Percentiles rank a stretch among this genome's conserved stretches.
Conservation (phyloP, 2,888 invertebrate genomes). For the Tinea trinotella region DNA sequence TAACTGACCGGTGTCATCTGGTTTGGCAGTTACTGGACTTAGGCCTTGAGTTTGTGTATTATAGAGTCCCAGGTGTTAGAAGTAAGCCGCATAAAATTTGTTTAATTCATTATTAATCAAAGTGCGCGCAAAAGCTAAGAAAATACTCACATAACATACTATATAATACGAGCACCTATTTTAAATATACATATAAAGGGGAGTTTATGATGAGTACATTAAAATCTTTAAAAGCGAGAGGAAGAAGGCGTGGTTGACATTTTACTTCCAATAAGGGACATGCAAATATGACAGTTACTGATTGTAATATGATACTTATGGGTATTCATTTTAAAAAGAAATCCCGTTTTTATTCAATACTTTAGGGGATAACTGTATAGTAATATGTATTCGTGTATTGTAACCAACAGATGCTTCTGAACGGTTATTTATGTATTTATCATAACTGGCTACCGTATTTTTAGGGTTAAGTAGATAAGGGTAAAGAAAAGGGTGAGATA, state of each 20-base stretch:
- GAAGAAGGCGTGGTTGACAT: conserved; percentile 64
- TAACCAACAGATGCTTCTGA: neutral
- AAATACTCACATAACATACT: no score
- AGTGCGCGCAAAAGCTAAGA: no score
- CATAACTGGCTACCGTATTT: neutral
- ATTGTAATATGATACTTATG: conserved; percentile 44
- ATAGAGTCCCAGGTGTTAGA: no score
- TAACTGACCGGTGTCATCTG: no score
- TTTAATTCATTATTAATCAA: no score
- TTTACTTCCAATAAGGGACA: conserved; percentile 49
- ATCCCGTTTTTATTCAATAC: conserved; percentile 3
- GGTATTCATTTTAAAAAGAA: neutral
- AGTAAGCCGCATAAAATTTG: no score
- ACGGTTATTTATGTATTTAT: neutral
- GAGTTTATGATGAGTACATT: conserved; percentile 29
- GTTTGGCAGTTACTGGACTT: no score
- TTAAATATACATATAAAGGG: no score
- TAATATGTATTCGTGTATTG: neutral
- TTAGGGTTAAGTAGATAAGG: neutral
- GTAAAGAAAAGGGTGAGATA: no score
- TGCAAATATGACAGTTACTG: conserved; percentile 36
- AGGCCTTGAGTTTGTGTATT: no score
- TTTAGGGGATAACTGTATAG: neutral
- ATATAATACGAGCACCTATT: no score
- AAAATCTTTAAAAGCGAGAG: conserved; percentile 34